Base-by-base conservation (phyloP, 2,888 invertebrate genomes). In the Caenorhabditis afra region DNA sequence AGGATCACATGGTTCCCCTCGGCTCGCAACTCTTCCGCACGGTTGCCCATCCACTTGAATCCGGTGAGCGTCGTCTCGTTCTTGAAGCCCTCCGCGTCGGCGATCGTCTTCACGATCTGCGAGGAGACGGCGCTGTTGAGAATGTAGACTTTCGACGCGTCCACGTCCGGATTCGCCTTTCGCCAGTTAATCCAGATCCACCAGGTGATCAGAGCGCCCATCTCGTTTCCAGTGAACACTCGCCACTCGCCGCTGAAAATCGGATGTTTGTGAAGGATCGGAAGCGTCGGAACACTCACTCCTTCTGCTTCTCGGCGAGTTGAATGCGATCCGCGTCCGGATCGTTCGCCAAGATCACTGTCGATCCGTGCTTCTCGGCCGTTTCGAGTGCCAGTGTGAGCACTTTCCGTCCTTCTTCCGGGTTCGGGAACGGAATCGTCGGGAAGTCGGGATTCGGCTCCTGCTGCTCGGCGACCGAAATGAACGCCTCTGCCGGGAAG, bases 21-120 rank as follows among this genome's bases (percentile, higher is more conserved):
- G 71, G 93, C 92, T 41, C 94, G 91, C 66, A 96, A 91, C 7
- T 95, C 93, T 37, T 94, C 92, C 0, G 95, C 93, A 87, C 93
- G 93, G 91, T 97, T 98, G 5, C 96, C 98, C 95, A 99, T 97
- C 97, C 97, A 99, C 90, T 99, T 99, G 91, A 99, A 99, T 0
- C 99, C 99, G 0, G 99, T 99, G 64, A 99, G 92, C 0, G 99
- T 98, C 92, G 98, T 97, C 50, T 88, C 87, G 66, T 86, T 86
- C 62, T 86, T 83, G 81, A 90, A 91, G 1, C 89, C 96, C 89
- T 95, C 94, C 0, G 92, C 93, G 53, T 93, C 92, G 0, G 95
- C 94, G 90, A 99, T 94, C 0, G 96, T 93, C 35, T 93, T 92
- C 55, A 98, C 92, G 90, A 99, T 95, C 92, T 96, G 97, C 16